Conservation (phyloP, 2,113 vertebrate species). For the Sterrhoptilus dennistouni region DNA sequence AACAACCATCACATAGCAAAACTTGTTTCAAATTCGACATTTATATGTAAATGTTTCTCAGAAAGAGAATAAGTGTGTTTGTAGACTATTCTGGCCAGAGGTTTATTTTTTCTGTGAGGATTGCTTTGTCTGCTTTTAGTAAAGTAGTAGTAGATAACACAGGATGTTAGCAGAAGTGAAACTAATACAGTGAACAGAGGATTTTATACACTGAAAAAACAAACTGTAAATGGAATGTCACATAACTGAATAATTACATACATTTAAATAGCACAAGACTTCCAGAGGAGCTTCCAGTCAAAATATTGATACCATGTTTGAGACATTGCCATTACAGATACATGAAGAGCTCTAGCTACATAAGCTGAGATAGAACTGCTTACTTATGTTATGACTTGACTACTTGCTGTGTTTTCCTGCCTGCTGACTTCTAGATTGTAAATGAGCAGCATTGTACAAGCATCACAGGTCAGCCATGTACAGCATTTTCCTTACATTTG, state of each 20-base stretch:
- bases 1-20: not conserved
- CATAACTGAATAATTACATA: not conserved
- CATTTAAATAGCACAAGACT: not conserved
- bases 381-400: not conserved
- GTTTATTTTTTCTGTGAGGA: not conserved
- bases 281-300: not conserved
- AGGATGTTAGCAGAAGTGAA: not conserved
- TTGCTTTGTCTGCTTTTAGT: not conserved
- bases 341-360: not conserved
- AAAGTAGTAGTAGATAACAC: not conserved
- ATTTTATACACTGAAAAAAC: not conserved
- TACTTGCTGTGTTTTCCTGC: not conserved
- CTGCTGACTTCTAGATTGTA: not conserved
- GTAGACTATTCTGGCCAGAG: not conserved
- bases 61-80: not conserved
- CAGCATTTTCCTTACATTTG: not conserved
- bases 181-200: not conserved
- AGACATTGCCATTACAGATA: not conserved
- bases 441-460: not conserved
- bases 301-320: not conserved
- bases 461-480: not conserved
- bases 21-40: not conserved
- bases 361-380: not conserved
- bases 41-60: not conserved
- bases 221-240: not conserved